These are phyloP conservation scores for Chinchilla lanigera DNA, from an alignment of 2,113 vertebrate genomes.

Conservation along the genomic window DNA sequence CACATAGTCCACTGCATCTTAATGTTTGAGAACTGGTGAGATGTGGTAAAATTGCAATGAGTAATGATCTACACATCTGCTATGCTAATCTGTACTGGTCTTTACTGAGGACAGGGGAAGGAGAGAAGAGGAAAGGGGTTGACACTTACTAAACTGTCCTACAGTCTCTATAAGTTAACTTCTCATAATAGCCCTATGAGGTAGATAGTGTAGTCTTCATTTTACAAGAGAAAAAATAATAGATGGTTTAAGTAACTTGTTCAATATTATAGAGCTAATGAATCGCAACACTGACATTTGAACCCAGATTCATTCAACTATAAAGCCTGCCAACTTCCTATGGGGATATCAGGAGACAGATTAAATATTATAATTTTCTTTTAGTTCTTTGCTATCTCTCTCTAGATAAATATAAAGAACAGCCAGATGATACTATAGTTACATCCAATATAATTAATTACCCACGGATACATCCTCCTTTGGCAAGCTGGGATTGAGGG, in stretches of 20 bases:
- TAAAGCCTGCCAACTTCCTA: slow-evolving; percentile 23
- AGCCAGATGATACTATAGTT: slow-evolving; percentile 26
- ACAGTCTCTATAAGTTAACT: slow-evolving; percentile 4
- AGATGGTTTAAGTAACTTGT: slow-evolving; percentile 51
- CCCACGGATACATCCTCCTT: neutral
- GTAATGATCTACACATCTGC: slow-evolving; percentile 1
- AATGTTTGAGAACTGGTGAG: slow-evolving; percentile 11
- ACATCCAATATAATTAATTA: slow-evolving; percentile 6
- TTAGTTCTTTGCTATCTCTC: slow-evolving; percentile 38
- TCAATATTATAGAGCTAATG: slow-evolving; percentile 34
- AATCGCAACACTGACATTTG: slow-evolving; percentile 5
- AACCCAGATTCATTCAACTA: slow-evolving; percentile 49
- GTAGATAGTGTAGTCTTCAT: slow-evolving; percentile 63
- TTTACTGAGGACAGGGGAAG: slow-evolving; percentile 11
- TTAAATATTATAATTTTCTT: slow-evolving; percentile 38
- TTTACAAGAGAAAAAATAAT: slow-evolving; percentile 52
- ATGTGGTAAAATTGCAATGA: neutral
- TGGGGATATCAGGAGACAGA: neutral
- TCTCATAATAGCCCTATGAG: slow-evolving; percentile 59
- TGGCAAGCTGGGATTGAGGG: neutral
- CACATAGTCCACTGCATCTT: neutral
- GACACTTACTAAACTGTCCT: slow-evolving; percentile 4
- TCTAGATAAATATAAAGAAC: slow-evolving; percentile 46
- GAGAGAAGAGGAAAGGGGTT: neutral
- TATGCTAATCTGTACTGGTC: slow-evolving; percentile 28